Conservation (phyloP, 2,888 invertebrate genomes). For the Hoplodrina ambigua region DNA sequence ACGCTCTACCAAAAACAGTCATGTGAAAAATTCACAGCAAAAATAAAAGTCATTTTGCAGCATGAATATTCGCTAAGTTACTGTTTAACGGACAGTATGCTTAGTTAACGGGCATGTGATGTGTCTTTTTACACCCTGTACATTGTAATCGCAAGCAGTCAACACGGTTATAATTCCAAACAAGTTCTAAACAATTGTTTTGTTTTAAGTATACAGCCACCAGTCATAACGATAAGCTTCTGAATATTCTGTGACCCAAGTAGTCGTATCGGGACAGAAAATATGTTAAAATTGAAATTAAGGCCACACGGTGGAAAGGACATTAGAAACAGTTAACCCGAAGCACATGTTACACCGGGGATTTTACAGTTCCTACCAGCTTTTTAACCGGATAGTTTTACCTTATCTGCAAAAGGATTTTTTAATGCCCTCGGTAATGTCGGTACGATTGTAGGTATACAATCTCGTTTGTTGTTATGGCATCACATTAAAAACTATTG, state of each 20-base stretch:
- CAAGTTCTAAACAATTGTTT: not conserved
- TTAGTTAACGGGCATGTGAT: too few species aligned
- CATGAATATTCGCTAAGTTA: too few species aligned
- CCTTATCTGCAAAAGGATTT: slow-evolving; percentile 25
- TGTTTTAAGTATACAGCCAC: not conserved
- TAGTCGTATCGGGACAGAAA: slow-evolving; percentile 13
- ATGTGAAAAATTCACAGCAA: too few species aligned
- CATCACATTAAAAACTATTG: not conserved
- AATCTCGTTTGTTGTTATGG: not conserved
- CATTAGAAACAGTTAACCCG: slow-evolving; percentile 59
- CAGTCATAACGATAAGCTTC: slow-evolving; percentile 12
- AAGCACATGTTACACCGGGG: slow-evolving; percentile 51
- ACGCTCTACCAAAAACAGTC: too few species aligned
- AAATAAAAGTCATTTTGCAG: too few species aligned
- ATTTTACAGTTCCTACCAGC: slow-evolving; percentile 37
- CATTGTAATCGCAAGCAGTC: not conserved
- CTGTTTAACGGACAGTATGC: too few species aligned
- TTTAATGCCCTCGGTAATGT: not conserved
- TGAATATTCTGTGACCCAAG: not conserved
- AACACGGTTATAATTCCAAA: not conserved
- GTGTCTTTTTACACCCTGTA: too few species aligned
- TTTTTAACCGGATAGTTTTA: slow-evolving; percentile 34
- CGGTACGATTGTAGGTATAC: not conserved
- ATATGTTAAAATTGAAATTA: slow-evolving; percentile 59
- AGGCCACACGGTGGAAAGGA: slow-evolving; percentile 61